A percentile compares a stretch with the other conserved stretches of the same genome.
Conservation (phyloP, 2,113 vertebrate species). For the Thryonomys swinderianus region DNA sequence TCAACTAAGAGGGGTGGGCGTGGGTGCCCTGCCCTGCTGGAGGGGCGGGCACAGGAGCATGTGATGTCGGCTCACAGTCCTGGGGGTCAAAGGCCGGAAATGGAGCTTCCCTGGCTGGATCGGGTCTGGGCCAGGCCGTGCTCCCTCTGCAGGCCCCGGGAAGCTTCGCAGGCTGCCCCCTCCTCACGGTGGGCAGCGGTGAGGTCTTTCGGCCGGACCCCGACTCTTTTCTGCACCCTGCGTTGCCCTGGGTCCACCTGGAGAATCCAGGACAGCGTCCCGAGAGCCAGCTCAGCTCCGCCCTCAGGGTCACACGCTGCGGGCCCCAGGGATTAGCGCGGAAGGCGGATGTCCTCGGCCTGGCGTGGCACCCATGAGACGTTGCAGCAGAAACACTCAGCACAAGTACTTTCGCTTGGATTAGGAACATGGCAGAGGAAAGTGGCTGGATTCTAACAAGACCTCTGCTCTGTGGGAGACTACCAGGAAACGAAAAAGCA, state of each 20-base stretch:
- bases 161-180: neutral
- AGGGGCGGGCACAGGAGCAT: too few species aligned
- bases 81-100: neutral
- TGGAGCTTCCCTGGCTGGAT: neutral
- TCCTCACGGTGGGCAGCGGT: neutral
- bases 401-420: neutral
- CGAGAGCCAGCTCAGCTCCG: neutral
- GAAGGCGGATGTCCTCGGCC: neutral
- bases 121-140: neutral
- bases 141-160: neutral
- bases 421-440: neutral
- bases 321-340: neutral
- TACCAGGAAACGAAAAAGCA: neutral
- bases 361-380: neutral
- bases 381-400: accelerated
- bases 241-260: neutral
- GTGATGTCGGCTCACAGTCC: neutral
- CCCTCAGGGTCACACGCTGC: neutral
- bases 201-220: neutral
- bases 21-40: accelerated
- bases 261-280: neutral
- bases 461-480: neutral
- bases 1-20: neutral
- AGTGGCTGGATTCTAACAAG: neutral
- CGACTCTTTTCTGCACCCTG: neutral